Evolutionary conservation across 92 coral and sea anemone species (phyloP), one percentile per base, ranked within the genome.

Genomic region (Micromussa lordhowensis): DNA sequence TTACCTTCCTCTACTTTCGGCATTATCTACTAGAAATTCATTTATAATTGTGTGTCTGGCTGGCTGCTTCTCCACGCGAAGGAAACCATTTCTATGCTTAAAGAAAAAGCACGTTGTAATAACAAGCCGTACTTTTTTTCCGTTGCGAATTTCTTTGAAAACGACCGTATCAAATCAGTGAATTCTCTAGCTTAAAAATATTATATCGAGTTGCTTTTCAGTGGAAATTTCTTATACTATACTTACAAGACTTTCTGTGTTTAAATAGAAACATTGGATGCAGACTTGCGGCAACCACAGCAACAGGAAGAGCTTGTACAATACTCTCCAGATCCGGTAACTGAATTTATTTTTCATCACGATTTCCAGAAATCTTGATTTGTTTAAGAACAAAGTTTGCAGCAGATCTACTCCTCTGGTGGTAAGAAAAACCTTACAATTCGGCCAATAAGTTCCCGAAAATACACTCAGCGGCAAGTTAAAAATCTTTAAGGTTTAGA

Each of bases 261-360:
- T n/a, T 21, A 19, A 18, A 70, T 54, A 84, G 88, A 84, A 18
- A 53, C 70, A 5, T 58, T 51, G 70, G 81, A 73, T 4, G 57
- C 71, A 2, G 81, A 44, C 51, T 7, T 13, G 51, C 51, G 9
- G 51, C 9, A 12, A 44, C 51, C 74, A 9, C 63, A 84, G 13
- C 68, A 34, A 30, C 83, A 35, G 17, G 88, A 84, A 10, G 49
- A 35, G 0, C 86, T 30, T 10, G 24, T 58, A 15, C 81, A 55
- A 12, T 84, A 26, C 77, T 61, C 83, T 10, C 77, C 76, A n/a
- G 83, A 86, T 5, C 77, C 89, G 82, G 83, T 53, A 73, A 26
- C 64, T 21, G 3, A n/a, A 21, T 21, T 28, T 17, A 16, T 61
- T 61, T 61, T 61, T 59, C 64, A 13, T 44, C 12, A 44, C 10